Evolutionary conservation across 2,797 vertebrate genomes (phyloP), one percentile per base, ranked within the genome.

Genomic region (Lepilemur ruficaudatus): DNA sequence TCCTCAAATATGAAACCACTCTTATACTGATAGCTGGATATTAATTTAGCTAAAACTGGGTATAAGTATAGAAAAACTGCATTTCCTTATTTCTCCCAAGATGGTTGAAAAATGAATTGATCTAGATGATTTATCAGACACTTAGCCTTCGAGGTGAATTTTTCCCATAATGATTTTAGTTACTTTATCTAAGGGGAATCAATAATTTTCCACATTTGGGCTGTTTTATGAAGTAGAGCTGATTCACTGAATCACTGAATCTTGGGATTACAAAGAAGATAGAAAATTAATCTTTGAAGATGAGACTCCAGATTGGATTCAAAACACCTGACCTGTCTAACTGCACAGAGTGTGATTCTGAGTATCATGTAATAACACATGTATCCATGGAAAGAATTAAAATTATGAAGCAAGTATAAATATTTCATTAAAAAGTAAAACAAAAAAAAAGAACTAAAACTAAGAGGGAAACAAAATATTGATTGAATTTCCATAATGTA

Each of bases 11-110:
- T 9, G 48, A 90, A 95, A n/a, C 22, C 72, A 43, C 38, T 96
- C 83, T 94, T 25, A 65, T 28, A 78, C 7, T 69, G 52, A 55
- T 61, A 82, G 32, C 17, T 78, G 23, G 69, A 30, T 57, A 52
- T 50, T 80, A 87, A 94, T 93, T 96, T 55, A 63, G 5, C 81
- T 95, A 93, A 96, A 82, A 94, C 88, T 57, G 78, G 32, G 22
- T 38, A 50, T n/a, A 80, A 59, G 7, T 50, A n/a, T 55, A 14
- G 52, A 85, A 86, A 90, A 86, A 46, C 1, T n/a, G 20, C 7
- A 30, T 85, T 75, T 72, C 25, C 25, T 7, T 78, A 41, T 30
- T 95, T 91, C 38, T 89, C 50, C 89, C 14, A 70, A 76, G 41
- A 17, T 32, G 7, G 11, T 90, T 94, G 35, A 75, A 73, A 48